These are phyloP conservation scores for Ursus arctos DNA, from an alignment of 2,113 vertebrate species.

Conservation along the genomic window DNA sequence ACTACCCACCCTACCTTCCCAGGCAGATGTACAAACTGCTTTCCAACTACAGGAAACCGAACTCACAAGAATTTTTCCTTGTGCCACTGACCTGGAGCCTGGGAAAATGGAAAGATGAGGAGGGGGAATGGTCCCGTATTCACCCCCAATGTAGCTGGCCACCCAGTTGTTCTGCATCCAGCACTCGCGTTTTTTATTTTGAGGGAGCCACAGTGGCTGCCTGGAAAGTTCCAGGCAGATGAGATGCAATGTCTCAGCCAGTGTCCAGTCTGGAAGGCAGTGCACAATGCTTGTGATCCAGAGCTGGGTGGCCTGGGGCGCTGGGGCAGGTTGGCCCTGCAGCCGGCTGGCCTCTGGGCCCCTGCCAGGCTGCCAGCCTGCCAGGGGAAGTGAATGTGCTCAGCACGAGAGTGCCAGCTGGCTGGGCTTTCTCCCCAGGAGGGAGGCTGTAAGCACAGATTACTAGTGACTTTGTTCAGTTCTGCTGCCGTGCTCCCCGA, in stretches of 20 bases:
- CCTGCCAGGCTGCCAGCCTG: conserved; percentile 25
- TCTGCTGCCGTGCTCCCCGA: background rate
- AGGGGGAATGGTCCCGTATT: background rate
- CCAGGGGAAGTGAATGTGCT: conserved; percentile 61
- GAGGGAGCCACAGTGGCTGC: background rate
- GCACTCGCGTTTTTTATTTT: background rate
- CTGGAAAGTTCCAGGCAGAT: background rate
- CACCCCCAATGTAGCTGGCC: background rate
- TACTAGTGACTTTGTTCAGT: conserved; percentile 79
- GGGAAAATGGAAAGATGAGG: background rate
- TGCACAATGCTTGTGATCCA: background rate
- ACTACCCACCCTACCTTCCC: background rate
- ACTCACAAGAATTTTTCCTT: background rate
- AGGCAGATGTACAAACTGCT: background rate
- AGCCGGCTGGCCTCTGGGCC: background rate
- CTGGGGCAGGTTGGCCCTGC: background rate
- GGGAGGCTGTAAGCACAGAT: conserved; percentile 65
- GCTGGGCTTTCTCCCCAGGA: conserved; percentile 30
- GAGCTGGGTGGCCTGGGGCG: conserved; percentile 1
- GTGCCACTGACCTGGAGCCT: background rate
- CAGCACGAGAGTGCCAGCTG: conserved; percentile 46
- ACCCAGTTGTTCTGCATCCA: background rate
- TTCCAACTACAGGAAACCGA: background rate
- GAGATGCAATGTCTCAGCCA: background rate
- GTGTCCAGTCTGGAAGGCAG: conserved; percentile 32